Base-by-base conservation (phyloP, 2,888 invertebrate species). In the Philereme vetulata region DNA sequence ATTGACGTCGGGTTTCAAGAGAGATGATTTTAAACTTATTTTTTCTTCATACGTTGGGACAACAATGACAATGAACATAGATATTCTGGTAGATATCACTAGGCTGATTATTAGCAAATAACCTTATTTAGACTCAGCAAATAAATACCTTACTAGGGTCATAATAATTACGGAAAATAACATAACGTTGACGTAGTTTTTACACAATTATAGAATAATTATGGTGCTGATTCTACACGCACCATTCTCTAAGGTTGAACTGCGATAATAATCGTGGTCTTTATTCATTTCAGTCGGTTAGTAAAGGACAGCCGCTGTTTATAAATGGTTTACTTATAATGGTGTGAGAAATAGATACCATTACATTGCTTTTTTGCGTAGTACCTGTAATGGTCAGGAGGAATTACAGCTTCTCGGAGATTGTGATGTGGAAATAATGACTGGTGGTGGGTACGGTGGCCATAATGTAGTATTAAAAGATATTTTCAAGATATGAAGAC, bases 381-480 rank as follows among this genome's bases (percentile, higher is more conserved):
- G 62, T 38, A 38, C 61, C 56, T 57, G 49, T 49, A 56, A 52
- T 50, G n/a, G 44, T 10, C 35, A 32, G 36, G 44, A 60, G 52
- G 63, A 74, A 68, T 71, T 56, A 64, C 65, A 49, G 51, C 60
- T 59, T 67, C 68, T 67, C 56, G 36, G 64, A 72, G 60, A 57
- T 60, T 62, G 70, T 74, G 73, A 76, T 79, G 70, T 76, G 71
- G 67, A 74, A 75, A 75, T 80, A 80, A 80, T 81, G 70, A 72
- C 45, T 56, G 50, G 47, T 54, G 50, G 49, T 42, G 21, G 9
- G 47, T 55, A 42, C 9, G 47, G 55, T 58, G 58, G 58, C 62
- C 62, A 62, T 51, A 5, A 21, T 21, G 11, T 21, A 21, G 1
- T 1, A 21, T 21, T 21, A 1, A 21, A 21, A 21, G 21, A 2